These are phyloP conservation scores for Nowickia ferox DNA, from an alignment of 2,888 invertebrate species.

Conservation along the genomic window DNA sequence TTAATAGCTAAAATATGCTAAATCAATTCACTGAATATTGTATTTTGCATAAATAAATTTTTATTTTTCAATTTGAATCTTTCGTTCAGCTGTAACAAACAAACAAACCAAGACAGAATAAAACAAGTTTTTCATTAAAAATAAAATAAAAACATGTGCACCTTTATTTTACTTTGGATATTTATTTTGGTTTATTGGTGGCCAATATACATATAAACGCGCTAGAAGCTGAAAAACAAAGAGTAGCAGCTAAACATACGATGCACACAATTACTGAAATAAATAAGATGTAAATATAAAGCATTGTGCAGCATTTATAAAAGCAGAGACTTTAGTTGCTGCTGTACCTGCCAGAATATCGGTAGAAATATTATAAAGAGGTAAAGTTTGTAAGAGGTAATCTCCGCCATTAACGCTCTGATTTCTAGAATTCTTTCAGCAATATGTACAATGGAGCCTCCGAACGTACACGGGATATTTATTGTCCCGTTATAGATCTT, in stretches of 20 bases:
- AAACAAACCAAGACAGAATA: neutral
- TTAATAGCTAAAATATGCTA: conserved; percentile 65
- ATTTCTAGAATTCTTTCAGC: too few species aligned
- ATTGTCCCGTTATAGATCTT: too few species aligned
- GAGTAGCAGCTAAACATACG: neutral
- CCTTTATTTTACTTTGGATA: neutral
- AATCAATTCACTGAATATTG: conserved; percentile 61
- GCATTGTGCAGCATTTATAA: neutral
- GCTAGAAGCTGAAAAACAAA: neutral
- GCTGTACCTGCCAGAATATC: too few species aligned
- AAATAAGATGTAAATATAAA: neutral
- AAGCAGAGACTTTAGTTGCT: neutral
- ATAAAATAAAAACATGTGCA: neutral
- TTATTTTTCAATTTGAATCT: conserved; percentile 10
- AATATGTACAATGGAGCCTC: too few species aligned
- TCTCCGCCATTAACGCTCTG: too few species aligned
- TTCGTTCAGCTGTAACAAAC: conserved; percentile 2
- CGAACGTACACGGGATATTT: too few species aligned
- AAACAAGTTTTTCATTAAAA: neutral
- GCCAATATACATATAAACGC: neutral
- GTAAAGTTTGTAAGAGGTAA: too few species aligned
- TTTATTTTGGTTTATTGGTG: neutral
- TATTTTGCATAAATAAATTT: conserved; percentile 51
- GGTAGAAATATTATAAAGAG: too few species aligned
- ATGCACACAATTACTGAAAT: neutral